These are phyloP conservation scores for Callionymus lyra DNA, from an alignment of 2,113 vertebrate species.

Conservation along the genomic window DNA sequence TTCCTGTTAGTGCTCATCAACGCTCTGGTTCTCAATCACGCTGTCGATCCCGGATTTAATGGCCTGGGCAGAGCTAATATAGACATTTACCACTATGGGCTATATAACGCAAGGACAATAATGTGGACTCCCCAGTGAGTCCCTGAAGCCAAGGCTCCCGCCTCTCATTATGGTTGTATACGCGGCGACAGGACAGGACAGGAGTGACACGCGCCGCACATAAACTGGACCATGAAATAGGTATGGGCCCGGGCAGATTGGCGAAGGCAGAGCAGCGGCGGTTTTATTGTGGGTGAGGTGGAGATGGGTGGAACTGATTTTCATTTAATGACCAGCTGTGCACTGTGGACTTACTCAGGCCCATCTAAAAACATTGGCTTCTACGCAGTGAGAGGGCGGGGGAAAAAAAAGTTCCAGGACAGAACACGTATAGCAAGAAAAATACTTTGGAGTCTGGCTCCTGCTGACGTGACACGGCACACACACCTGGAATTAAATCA, in stretches of 20 bases:
- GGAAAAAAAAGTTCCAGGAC: conserved; percentile 2
- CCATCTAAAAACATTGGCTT: conserved; percentile 33
- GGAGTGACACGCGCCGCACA: conserved; percentile 30
- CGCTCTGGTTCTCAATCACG: conserved; percentile 21
- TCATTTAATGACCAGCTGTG: conserved; percentile 49
- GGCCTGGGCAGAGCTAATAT: conserved; percentile 19
- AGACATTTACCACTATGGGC: conserved; percentile 19
- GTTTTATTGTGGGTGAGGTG: conserved; percentile 33
- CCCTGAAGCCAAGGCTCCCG: conserved; percentile 42
- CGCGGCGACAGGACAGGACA: conserved; percentile 25
- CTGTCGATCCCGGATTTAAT: conserved; percentile 20
- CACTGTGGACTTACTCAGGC: conserved; percentile 27
- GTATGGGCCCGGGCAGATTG: conserved; percentile 25
- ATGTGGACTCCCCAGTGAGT: conserved; percentile 23
- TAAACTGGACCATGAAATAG: conserved; percentile 44
- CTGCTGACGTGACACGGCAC: no score
- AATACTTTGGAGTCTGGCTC: no score
- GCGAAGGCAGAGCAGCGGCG: conserved; percentile 10
- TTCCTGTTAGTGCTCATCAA: conserved; percentile 27
- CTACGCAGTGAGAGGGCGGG: background rate
- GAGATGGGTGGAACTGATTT: conserved; percentile 37
- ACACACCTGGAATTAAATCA: no score
- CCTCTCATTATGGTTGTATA: conserved; percentile 28
- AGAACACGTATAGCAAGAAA: no score
- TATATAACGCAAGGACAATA: conserved; percentile 28